A percentile compares a stretch with the other conserved stretches of the same genome.
These are phyloP conservation scores for Megaceryle alcyon DNA, from an alignment of 2,797 vertebrate species.

Conservation along the genomic window DNA sequence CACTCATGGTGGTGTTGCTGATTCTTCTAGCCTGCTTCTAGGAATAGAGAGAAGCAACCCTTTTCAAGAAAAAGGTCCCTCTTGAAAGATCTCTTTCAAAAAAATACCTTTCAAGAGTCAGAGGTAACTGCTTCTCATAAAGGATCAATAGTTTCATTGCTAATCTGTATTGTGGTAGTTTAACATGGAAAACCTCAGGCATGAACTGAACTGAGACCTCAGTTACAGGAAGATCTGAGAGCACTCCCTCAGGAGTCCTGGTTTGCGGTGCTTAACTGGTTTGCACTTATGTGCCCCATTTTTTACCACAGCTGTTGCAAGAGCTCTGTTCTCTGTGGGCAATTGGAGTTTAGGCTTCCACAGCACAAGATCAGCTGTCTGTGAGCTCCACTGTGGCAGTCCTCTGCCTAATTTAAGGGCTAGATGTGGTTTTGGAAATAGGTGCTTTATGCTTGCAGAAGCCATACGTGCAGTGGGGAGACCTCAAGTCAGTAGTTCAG, in stretches of 20 bases:
- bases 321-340: not conserved
- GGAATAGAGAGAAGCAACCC: not conserved
- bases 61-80: not conserved
- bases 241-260: constrained; percentile 15
- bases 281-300: constrained; percentile 3
- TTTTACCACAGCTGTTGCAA: constrained; percentile 40
- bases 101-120: not conserved
- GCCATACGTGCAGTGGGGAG: not conserved
- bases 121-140: not conserved
- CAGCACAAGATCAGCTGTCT: not conserved
- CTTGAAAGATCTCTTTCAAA: not conserved
- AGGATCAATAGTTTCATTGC: not conserved
- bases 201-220: not conserved
- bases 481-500: not conserved
- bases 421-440: not conserved
- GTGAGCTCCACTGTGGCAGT: not conserved
- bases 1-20: not conserved
- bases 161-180: not conserved
- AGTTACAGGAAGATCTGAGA: not conserved
- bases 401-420: not conserved
- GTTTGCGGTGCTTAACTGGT: not conserved
- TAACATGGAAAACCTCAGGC: constrained; percentile 28
- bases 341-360: not conserved
- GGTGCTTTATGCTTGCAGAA: not conserved
- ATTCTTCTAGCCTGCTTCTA: not conserved